phyloP scores from a whole-genome alignment of 2,113 vertebrate species.

The Tylochromis polylepis region DNA sequence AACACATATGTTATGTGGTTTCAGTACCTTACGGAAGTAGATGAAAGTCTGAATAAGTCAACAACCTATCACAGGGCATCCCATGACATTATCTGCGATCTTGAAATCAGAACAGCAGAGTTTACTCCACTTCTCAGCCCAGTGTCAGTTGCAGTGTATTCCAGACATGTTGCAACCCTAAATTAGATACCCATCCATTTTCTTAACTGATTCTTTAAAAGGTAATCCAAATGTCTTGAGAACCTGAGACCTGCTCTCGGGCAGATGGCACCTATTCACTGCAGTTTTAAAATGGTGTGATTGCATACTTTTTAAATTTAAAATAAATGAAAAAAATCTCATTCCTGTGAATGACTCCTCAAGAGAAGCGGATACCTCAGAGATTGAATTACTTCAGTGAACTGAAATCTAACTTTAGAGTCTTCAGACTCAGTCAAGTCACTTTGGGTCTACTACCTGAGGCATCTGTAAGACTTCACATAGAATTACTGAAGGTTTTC shows the following conservation, averaged over 20 bases:
- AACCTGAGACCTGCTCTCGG: neutral
- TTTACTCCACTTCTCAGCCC: neutral
- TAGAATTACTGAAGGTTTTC: neutral
- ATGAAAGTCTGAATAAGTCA: too few relatives aligned
- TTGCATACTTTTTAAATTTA: neutral
- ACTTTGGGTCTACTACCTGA: neutral
- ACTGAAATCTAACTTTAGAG: neutral
- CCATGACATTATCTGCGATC: too few relatives aligned
- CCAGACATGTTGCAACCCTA: neutral
- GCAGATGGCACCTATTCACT: neutral
- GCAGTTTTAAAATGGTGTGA: neutral
- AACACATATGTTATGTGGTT: neutral
- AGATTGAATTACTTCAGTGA: neutral
- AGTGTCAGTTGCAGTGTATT: neutral
- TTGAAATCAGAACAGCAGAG: too few relatives aligned
- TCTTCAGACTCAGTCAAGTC: neutral
- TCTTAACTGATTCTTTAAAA: too few relatives aligned
- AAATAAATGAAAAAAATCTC: neutral
- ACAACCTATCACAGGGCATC: too few relatives aligned
- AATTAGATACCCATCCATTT: too few relatives aligned
- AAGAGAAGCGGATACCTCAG: neutral
- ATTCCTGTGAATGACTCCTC: neutral
- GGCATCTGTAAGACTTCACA: neutral
- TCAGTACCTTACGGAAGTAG: neutral
- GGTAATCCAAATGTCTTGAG: neutral